Percentiles rank a stretch among this genome's conserved stretches.
Conservation (phyloP, 35 echinoderm and acorn worm species). For the Lytechinus variegatus region DNA sequence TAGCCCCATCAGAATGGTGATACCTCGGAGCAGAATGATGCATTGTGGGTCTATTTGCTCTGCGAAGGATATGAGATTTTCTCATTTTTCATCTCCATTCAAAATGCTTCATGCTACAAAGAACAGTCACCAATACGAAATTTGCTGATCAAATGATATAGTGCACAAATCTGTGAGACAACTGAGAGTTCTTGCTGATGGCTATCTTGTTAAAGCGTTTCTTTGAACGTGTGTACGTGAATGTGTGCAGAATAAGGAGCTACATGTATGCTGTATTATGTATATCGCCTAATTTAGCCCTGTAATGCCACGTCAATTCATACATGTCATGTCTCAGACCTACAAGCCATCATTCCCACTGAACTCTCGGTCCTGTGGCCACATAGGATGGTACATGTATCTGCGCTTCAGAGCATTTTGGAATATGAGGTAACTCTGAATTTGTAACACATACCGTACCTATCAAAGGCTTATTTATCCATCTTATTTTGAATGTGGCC, state of each 20-base stretch:
- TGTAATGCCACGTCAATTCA: neutral
- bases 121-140: neutral
- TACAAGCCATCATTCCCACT: neutral
- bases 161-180: neutral
- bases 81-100: neutral
- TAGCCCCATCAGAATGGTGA: too few relatives aligned
- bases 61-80: neutral
- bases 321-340: neutral
- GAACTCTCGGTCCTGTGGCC: neutral
- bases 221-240: too few relatives aligned
- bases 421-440: neutral
- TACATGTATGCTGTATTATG: neutral
- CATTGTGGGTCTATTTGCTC: neutral
- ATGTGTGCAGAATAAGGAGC: neutral
- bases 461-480: neutral
- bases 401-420: neutral
- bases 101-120: neutral
- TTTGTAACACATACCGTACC: neutral
- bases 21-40: neutral
- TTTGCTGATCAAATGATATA: neutral
- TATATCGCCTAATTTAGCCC: neutral
- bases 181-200: neutral
- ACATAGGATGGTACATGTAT: neutral
- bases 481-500: neutral
- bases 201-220: neutral